Evolutionary conservation across 2,113 vertebrate species (phyloP).

Genomic region (Hippocampus guttulatus): DNA sequence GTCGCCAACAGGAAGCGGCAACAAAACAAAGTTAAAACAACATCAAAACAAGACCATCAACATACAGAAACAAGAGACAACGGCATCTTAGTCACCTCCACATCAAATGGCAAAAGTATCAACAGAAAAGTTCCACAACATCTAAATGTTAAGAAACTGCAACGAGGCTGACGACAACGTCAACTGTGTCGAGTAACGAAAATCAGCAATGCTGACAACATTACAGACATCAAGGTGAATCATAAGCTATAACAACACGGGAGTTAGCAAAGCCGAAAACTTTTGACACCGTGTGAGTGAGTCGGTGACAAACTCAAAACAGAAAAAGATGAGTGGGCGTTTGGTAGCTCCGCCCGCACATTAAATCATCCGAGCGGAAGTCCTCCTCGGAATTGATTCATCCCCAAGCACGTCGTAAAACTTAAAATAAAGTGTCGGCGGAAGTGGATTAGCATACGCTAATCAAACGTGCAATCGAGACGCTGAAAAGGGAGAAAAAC

Average conservation of each 20-base stretch:
- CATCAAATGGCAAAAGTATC: too few relatives aligned
- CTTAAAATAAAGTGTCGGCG: not conserved
- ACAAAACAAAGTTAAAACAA: too few relatives aligned
- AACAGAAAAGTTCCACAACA: too few relatives aligned
- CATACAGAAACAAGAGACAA: too few relatives aligned
- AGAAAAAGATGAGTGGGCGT: not conserved
- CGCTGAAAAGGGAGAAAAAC: not conserved
- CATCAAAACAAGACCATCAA: too few relatives aligned
- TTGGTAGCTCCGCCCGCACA: not conserved
- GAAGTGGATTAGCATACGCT: conserved; percentile 3
- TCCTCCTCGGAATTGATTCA: not conserved
- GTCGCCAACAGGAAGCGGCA: too few relatives aligned
- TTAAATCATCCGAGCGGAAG: not conserved
- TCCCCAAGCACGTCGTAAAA: not conserved
- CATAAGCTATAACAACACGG: not conserved
- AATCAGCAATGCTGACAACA: too few relatives aligned
- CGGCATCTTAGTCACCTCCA: too few relatives aligned
- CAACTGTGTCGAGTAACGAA: too few relatives aligned
- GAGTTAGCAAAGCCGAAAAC: not conserved
- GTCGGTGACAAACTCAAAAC: not conserved
- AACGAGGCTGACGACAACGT: too few relatives aligned
- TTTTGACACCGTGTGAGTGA: not conserved
- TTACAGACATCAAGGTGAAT: too few relatives aligned
- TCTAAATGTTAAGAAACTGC: too few relatives aligned
- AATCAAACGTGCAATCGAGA: conserved; percentile 34